phyloP scores from a whole-genome alignment of 2,113 vertebrate genomes.

The Menidia beryllina region DNA sequence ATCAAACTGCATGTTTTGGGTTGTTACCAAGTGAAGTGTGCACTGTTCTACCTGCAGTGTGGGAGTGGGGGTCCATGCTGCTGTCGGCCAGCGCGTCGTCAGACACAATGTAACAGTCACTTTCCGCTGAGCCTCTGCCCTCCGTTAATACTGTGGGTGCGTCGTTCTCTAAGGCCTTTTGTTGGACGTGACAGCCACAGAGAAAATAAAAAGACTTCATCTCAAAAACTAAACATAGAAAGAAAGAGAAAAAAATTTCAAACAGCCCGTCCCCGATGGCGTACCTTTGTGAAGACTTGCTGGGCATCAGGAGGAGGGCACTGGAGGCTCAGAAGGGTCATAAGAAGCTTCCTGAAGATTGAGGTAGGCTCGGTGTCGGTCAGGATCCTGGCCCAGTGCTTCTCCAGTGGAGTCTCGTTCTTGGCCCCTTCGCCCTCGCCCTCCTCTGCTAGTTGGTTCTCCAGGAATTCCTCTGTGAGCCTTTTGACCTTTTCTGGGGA shows the following conservation, averaged over 20 bases:
- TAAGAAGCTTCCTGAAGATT: constrained; percentile 75
- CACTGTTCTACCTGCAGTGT: constrained; percentile 22
- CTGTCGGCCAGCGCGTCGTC: constrained; percentile 33
- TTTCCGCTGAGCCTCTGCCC: constrained; percentile 48
- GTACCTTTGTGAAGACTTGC: constrained; percentile 75
- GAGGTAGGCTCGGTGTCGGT: constrained; percentile 51
- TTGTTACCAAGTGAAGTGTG: no score
- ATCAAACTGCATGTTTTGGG: no score
- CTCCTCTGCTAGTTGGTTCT: constrained; percentile 67
- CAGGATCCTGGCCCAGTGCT: constrained; percentile 72
- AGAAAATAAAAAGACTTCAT: background rate
- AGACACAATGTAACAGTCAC: constrained; percentile 37
- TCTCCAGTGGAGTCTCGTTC: constrained; percentile 51
- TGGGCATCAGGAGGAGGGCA: constrained; percentile 72
- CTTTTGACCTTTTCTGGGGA: constrained; percentile 50
- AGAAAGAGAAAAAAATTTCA: background rate
- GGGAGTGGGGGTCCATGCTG: background rate
- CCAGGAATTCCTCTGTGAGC: constrained; percentile 72
- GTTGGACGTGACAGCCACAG: background rate
- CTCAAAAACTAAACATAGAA: background rate
- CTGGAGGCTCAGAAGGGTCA: constrained; percentile 77
- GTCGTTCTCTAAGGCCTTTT: constrained; percentile 66
- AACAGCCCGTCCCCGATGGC: background rate
- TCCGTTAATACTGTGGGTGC: constrained; percentile 30
- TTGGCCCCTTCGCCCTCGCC: constrained; percentile 8